Conservation (phyloP, 2,888 invertebrate species). For the Rhaphigaster nebulosa region DNA sequence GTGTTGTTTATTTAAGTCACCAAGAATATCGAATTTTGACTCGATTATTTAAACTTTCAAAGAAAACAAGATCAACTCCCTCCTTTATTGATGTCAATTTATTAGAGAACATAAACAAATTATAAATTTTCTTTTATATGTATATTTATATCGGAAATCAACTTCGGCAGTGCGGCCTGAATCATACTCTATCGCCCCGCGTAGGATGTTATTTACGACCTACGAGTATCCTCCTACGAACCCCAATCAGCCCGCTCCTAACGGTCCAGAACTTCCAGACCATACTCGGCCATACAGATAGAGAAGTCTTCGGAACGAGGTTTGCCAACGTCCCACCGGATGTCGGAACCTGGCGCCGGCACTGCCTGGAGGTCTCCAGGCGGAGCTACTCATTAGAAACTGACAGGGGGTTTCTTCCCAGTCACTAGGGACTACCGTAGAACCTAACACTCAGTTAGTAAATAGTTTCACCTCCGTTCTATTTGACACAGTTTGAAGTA, state of each 20-base stretch:
- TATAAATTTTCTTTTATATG: background rate
- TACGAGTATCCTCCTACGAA: conserved; percentile 24
- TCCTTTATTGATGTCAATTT: background rate
- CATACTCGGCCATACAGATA: background rate
- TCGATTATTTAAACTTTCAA: no score
- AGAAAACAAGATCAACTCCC: no score
- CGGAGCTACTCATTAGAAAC: background rate
- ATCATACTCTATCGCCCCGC: background rate
- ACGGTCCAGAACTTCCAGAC: conserved; percentile 17
- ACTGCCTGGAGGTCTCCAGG: background rate
- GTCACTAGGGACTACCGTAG: background rate
- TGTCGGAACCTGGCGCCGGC: background rate
- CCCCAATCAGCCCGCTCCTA: background rate
- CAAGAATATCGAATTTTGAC: no score
- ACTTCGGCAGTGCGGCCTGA: background rate
- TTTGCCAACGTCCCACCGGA: background rate
- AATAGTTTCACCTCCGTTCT: no score
- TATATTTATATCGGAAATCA: background rate
- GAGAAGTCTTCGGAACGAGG: background rate
- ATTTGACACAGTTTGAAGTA: no score
- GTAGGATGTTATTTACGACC: conserved; percentile 37
- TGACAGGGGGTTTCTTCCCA: background rate
- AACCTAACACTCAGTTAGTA: no score
- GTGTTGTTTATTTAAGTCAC: no score
- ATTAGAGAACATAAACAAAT: background rate